A percentile compares a stretch with the other conserved stretches of the same genome.
Conservation (phyloP, 2,113 vertebrate genomes). For the Ameiurus melas region DNA sequence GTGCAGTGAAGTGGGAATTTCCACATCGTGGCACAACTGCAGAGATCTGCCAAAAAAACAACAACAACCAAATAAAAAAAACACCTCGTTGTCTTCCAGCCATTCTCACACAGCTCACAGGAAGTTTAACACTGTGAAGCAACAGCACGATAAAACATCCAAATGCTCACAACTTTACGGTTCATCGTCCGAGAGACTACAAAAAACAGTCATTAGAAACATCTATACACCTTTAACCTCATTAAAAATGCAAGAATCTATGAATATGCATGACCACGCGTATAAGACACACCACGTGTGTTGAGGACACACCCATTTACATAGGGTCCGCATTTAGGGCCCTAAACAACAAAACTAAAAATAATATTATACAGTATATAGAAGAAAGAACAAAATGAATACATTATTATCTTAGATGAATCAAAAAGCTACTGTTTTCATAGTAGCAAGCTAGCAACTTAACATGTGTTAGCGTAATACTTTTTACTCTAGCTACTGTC, state of each 20-base stretch:
- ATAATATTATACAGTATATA: background rate
- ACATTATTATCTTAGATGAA: background rate
- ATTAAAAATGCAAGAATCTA: background rate
- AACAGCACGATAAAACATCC: background rate
- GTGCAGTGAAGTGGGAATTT: conserved; percentile 32
- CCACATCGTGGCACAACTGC: conserved; percentile 17
- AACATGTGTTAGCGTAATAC: background rate
- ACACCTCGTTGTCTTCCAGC: conserved; percentile 4
- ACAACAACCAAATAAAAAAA: background rate
- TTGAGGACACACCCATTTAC: background rate
- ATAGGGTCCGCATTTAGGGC: no score
- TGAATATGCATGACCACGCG: background rate
- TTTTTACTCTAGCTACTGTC: background rate
- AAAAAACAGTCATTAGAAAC: background rate
- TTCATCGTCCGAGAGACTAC: background rate
- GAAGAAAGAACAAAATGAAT: background rate
- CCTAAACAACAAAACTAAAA: background rate
- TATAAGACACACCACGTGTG: background rate
- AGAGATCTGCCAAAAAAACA: conserved; percentile 6
- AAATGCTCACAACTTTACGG: background rate
- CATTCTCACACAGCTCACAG: background rate
- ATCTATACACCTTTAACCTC: background rate
- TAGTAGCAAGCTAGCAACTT: background rate
- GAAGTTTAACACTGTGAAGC: background rate
- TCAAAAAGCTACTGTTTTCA: background rate